Percentiles rank a stretch among this genome's conserved stretches.
Evolutionary conservation across 2,888 invertebrate species (phyloP).

Genomic region (Eueremaeus valkanovi): DNA sequence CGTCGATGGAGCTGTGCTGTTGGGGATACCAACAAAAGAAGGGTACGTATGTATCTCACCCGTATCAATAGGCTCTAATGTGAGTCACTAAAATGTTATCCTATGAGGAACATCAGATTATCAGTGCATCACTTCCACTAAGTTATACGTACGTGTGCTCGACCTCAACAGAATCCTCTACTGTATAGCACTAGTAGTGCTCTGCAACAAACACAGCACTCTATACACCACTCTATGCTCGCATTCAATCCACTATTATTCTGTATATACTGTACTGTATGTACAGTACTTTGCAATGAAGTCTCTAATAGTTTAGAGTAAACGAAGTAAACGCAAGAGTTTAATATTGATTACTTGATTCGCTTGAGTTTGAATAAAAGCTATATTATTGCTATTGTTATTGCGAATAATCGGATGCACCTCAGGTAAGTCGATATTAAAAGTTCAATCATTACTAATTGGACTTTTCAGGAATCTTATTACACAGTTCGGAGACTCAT

Average conservation of each 20-base stretch:
- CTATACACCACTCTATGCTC: too few species aligned
- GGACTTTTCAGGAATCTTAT: neutral
- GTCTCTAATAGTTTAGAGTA: too few species aligned
- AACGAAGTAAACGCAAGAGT: too few species aligned
- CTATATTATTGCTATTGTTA: neutral
- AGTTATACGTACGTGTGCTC: too few species aligned
- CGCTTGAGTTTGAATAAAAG: neutral
- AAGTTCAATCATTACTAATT: constrained; percentile 3
- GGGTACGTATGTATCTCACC: constrained; percentile 12
- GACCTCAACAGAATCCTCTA: too few species aligned
- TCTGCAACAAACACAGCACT: too few species aligned
- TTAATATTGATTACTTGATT: constrained; percentile 4
- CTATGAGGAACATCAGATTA: constrained; percentile 5
- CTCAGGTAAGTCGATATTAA: constrained; percentile 16
- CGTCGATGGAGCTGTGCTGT: constrained; percentile 1
- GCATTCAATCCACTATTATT: too few species aligned
- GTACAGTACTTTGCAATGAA: too few species aligned
- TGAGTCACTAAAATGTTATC: constrained; percentile 16
- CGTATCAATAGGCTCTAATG: constrained; percentile 16
- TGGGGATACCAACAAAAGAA: neutral
- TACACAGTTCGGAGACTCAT: neutral
- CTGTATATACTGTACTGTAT: too few species aligned
- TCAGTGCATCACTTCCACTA: neutral
- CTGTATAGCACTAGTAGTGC: too few species aligned
- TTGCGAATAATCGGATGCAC: neutral